Base-by-base conservation (phyloP, 2,113 vertebrate species). In the Terrapene triunguis region DNA sequence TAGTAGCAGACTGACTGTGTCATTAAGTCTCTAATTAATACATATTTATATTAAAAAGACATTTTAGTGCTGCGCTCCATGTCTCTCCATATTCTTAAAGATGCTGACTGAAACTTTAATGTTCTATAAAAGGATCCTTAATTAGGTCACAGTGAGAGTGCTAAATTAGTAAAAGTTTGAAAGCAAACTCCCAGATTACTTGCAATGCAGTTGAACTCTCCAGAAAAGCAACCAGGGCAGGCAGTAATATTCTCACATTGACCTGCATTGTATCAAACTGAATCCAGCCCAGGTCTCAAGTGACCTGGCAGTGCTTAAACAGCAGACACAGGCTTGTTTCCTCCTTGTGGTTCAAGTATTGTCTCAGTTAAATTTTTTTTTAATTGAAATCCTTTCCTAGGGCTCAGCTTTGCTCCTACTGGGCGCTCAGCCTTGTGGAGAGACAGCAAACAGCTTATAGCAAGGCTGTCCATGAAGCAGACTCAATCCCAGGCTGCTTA, bases 11-110 rank as follows among this genome's bases (percentile, higher is more conserved):
- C 48, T 91, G 93, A 13, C 74, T 94, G 78, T 89, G 81, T 95
- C 81, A 88, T 81, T 94, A 92, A 93, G 10, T 54, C 80, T 16
- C 13, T 97, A 91, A 97, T 96, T 84, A 91, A 38, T 88, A 88
- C 0, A 0, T 82, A 78, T 89, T 90, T 88, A 29, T 93, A 81
- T 84, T 93, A 32, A 92, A 83, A 94, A 54, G 13, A 44, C 1
- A 1, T 42, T 35, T 81, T 87, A 89, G 0, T 38, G 29, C 55
- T 85, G 17, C 12, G 89, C 90, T 90, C 72, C 2, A 0, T 48
- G 12, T 92, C 91, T 96, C 90, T 35, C 25, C 32, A 5, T 82
- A 21, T 92, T 96, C 78, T 96, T 88, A 92, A 92, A 78, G 19
- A 29, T 10, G 44, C 90, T 94, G 72, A 94, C 94, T 84, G 47